Percentiles rank a stretch among this genome's conserved stretches.
Evolutionary conservation across 1,140 invertebrate genomes (phyloP).

Genomic region (Dysdera silvatica): DNA sequence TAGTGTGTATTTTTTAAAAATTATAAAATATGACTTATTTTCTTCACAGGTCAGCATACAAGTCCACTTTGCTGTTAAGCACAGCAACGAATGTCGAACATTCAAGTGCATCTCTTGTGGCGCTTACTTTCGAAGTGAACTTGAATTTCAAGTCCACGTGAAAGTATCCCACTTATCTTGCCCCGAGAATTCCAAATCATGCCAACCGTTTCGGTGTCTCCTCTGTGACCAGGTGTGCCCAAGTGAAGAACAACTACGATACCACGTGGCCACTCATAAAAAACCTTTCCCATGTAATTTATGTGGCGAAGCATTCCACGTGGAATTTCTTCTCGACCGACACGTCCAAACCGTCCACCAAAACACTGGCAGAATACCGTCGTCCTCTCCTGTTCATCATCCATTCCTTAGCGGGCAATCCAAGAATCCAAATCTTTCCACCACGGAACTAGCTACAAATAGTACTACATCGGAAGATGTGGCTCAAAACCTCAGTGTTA

Average conservation of each 20-base stretch:
- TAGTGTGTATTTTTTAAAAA: no score
- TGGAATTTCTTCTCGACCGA: constrained; percentile 73
- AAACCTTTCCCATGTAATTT: constrained; percentile 67
- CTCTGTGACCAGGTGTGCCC: constrained; percentile 34
- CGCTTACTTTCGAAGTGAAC: constrained; percentile 63
- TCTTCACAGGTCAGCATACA: constrained; percentile 61
- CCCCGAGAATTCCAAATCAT: not conserved
- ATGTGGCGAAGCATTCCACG: constrained; percentile 74
- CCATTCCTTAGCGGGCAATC: not conserved
- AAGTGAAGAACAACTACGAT: constrained; percentile 9
- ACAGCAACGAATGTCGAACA: constrained; percentile 64
- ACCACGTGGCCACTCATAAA: constrained; percentile 43
- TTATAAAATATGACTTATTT: not conserved
- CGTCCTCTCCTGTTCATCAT: not conserved
- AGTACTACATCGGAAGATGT: constrained; percentile 68
- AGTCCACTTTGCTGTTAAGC: constrained; percentile 81
- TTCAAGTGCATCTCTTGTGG: constrained; percentile 71
- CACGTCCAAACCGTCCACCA: constrained; percentile 69
- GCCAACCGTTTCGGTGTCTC: constrained; percentile 6
- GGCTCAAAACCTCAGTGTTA: constrained; percentile 73
- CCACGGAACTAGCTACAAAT: constrained; percentile 48
- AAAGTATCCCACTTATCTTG: constrained; percentile 45
- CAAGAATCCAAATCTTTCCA: constrained; percentile 39
- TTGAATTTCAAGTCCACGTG: constrained; percentile 59
- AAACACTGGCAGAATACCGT: constrained; percentile 25